Evolutionary conservation across 2,113 vertebrate species (phyloP), one percentile per base, ranked within the genome.

Genomic region (Periophthalmodon schlosseri): DNA sequence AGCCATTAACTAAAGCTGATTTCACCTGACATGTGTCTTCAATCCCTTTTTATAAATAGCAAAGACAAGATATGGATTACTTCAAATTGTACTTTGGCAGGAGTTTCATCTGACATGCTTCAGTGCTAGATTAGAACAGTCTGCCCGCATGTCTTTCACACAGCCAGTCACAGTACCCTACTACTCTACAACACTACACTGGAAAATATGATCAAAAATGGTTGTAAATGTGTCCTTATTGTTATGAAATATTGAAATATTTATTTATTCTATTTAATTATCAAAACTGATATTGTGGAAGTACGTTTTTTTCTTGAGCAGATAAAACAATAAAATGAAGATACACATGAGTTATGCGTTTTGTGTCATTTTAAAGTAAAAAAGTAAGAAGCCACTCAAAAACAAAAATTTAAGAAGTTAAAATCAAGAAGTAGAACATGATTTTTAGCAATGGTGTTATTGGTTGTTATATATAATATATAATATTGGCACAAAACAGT

Each of bases 11-110:
- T 60, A 64, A 49, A 81, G 70, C 49, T 79, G 77, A 79, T 82
- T 85, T 72, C 71, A 74, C 61, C 52, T 82, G 78, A 78, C 78
- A 58, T 73, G 33, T 69, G 66, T 74, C 75, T 80, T 52, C 4
- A 73, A 49, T 5, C 74, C n/a, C 33, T 39, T 50, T 58, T 76
- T 47, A 72, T n/a, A 68, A 70, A 63, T 44, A 21, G 36, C 12
- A 23, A 77, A 18, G 36, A 72, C 66, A 70, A 72, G 18, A 77
- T 64, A 67, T 15, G 50, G 49, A 28, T 78, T 18, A 57, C 68
- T 70, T 75, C 44, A 78, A 73, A 68, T 71, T 61, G 20, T 44
- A 47, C 50, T 71, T 69, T n/a, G 39, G 68, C 28, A 9, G 70
- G 56, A 69, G 64, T 73, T 73, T 69, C 66, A 18, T 68, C 56